Conservation (phyloP, 2,888 invertebrate species). For the Andrena haemorrhoa region DNA sequence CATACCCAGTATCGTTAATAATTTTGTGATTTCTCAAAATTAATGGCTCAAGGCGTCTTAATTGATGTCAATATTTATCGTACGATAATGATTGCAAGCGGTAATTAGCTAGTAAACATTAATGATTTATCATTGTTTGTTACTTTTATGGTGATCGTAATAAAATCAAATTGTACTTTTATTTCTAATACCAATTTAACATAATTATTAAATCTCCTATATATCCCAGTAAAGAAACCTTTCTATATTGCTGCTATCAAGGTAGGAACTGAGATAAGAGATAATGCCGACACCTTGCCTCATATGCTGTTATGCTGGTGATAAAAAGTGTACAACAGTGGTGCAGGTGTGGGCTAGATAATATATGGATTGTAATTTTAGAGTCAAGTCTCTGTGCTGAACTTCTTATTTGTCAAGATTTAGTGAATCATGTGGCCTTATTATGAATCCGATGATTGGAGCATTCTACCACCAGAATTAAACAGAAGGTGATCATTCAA, state of each 20-base stretch:
- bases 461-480: slow-evolving; percentile 93
- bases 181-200: not conserved
- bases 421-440: slow-evolving; percentile 86
- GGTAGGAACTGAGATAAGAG: slow-evolving; percentile 81
- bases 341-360: slow-evolving; percentile 49
- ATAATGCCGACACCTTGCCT: slow-evolving; percentile 79
- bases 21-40: not conserved
- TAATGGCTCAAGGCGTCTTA: not conserved
- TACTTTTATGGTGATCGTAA: not conserved
- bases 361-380: slow-evolving; percentile 68
- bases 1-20: not conserved
- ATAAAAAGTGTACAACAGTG: slow-evolving; percentile 72
- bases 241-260: slow-evolving; percentile 74
- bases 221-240: slow-evolving; percentile 47
- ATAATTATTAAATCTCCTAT: slow-evolving; percentile 14
- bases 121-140: not conserved
- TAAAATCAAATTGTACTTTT: slow-evolving; percentile 2
- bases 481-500: slow-evolving; percentile 90
- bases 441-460: slow-evolving; percentile 92
- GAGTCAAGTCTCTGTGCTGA: slow-evolving; percentile 42
- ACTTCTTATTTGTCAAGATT: slow-evolving; percentile 48
- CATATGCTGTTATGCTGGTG: slow-evolving; percentile 71
- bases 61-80: not conserved
- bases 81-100: not conserved
- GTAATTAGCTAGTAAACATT: not conserved